Base-by-base conservation (phyloP, 2,888 invertebrate genomes). In the Phalangium opilio region DNA sequence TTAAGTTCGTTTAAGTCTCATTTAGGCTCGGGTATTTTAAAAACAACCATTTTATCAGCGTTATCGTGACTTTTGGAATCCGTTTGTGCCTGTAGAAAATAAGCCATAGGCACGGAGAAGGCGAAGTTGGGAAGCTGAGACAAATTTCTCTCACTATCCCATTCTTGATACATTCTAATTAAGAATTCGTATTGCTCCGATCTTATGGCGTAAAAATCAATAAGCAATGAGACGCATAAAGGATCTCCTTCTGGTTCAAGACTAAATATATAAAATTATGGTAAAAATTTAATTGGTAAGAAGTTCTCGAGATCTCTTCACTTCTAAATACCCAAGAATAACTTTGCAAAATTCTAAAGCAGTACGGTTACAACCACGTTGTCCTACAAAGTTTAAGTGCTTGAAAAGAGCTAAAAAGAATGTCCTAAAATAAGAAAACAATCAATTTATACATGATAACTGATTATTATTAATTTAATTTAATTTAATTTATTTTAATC, bases 261-360 rank as follows among this genome's bases (percentile, higher is more conserved):
- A 12, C 77, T 78, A 47, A 11, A 47, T 43, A 38, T 14, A n/a
- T 8, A 47, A 14, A 27, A 43, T 41, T 12, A 15, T 39, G 17
- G 18, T 3, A 11, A 27, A 14, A n/a, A 12, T 20, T 20, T 12
- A 32, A 11, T n/a, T 21, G 14, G 27, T 43, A 12, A n/a, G 27
- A 20, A 43, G 12, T 7, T n/a, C n/a, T n/a, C n/a, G n/a, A n/a
- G n/a, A n/a, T n/a, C n/a, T n/a, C n/a, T n/a, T n/a, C n/a, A n/a
- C n/a, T n/a, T n/a, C n/a, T n/a, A n/a, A n/a, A n/a, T 55, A 68
- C 68, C 67, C 65, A 33, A 86, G 69, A n/a, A 89, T 68, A 40
- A 87, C 66, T 67, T 89, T 89, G 62, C 82, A 81, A 56, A 85
- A 75, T 66, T 90, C 87, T 55, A 89, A 70, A n/a, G 87, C 81